These are phyloP conservation scores for Montipora foliosa DNA, from an alignment of 64 coral and sea anemone genomes.

Conservation along the genomic window DNA sequence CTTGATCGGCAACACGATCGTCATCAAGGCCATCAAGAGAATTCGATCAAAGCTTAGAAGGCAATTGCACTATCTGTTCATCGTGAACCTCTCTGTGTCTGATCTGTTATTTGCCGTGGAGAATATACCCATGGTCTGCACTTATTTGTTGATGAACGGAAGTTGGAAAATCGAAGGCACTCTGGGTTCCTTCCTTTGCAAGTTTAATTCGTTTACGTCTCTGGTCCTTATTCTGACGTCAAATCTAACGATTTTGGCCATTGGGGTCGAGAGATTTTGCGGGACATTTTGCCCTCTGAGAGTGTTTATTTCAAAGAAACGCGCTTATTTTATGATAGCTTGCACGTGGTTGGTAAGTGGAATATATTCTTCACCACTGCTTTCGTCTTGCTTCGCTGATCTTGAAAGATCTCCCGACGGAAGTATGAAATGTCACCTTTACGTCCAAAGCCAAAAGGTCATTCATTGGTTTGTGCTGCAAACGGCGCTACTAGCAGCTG, in stretches of 20 bases:
- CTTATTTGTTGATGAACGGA: not conserved
- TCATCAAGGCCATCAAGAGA: slow-evolving; percentile 19
- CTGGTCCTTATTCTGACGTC: slow-evolving; percentile 11
- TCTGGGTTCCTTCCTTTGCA: slow-evolving; percentile 4
- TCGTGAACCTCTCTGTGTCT: slow-evolving; percentile 19
- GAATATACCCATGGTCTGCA: not conserved
- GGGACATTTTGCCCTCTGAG: slow-evolving; percentile 16
- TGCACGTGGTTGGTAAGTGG: slow-evolving; percentile 18
- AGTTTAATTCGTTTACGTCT: slow-evolving; percentile 11
- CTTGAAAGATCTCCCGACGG: not conserved
- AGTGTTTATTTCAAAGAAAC: slow-evolving; percentile 5
- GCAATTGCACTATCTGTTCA: slow-evolving; percentile 32
- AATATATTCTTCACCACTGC: not conserved
- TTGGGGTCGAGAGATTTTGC: slow-evolving; percentile 5
- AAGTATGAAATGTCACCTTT: not conserved
- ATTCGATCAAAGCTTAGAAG: not conserved
- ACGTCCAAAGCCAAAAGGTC: not conserved
- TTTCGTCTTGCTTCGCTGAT: not conserved
- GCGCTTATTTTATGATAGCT: not conserved
- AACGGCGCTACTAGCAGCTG: too few relatives aligned
- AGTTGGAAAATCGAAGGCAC: not conserved
- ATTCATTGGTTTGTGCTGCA: too few relatives aligned
- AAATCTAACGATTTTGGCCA: slow-evolving; percentile 40
- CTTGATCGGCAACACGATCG: not conserved
- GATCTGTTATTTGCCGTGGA: slow-evolving; percentile 25